Evolutionary conservation across 2,797 vertebrate genomes (phyloP).

Genomic region (Tamandua tetradactyla): DNA sequence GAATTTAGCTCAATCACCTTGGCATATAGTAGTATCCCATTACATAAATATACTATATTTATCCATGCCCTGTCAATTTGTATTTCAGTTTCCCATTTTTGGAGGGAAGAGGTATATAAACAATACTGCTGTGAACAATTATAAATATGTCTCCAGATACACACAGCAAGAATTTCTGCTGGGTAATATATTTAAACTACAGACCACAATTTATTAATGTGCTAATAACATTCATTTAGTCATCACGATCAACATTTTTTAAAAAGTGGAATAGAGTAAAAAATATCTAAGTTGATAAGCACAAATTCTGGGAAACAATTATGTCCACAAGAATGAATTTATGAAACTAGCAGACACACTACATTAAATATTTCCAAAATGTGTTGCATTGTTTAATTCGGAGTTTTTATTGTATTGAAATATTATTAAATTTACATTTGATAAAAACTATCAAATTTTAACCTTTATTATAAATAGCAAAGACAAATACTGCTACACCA

Average conservation of each 20-base stretch:
- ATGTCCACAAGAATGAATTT: neutral
- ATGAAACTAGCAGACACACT: neutral
- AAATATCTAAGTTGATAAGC: neutral
- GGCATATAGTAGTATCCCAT: neutral
- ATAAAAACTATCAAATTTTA: neutral
- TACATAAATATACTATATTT: neutral
- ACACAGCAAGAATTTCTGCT: neutral
- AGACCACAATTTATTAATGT: neutral
- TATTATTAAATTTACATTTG: constrained; percentile 34
- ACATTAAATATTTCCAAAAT: neutral
- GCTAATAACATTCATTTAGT: neutral
- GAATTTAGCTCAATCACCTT: neutral
- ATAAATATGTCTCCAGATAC: constrained; percentile 15
- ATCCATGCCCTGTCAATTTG: neutral
- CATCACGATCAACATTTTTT: neutral
- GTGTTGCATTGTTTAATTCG: neutral
- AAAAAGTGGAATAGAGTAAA: neutral
- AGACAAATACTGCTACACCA: neutral
- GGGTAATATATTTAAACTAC: constrained; percentile 26
- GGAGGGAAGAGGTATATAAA: neutral
- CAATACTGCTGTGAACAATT: neutral
- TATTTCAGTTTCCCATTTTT: neutral
- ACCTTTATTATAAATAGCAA: neutral
- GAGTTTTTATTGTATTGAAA: neutral
- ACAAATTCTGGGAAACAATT: neutral